phyloP scores from a whole-genome alignment of 2,797 vertebrate genomes.

The Notolabrus celidotus region DNA sequence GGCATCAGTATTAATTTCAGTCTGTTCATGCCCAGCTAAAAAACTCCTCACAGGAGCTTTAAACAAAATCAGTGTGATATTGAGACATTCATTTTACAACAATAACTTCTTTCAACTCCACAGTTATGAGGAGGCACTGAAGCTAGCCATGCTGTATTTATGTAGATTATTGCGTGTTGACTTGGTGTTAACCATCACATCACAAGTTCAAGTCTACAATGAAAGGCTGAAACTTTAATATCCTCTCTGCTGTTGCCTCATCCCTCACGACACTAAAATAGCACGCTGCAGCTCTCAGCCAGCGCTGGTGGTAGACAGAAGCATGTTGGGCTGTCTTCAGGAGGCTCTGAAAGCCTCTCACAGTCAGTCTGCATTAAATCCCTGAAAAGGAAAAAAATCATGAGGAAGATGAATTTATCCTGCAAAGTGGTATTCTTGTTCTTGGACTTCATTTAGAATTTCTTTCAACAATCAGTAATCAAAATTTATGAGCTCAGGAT shows the following conservation, averaged over 20 bases:
- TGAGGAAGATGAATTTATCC: background rate
- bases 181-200: slow-evolving; percentile 16
- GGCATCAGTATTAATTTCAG: no score
- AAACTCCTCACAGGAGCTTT: no score
- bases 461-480: background rate
- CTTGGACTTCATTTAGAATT: background rate
- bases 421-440: background rate
- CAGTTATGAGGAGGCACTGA: background rate
- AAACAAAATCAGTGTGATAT: no score
- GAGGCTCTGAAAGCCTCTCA: slow-evolving; percentile 30
- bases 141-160: background rate
- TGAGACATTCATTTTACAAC: background rate
- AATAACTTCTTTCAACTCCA: background rate
- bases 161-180: background rate
- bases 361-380: slow-evolving; percentile 10
- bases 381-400: background rate
- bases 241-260: slow-evolving; percentile 23
- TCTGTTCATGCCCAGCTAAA: no score
- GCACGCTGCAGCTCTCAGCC: slow-evolving; percentile 24
- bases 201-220: slow-evolving; percentile 11
- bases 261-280: slow-evolving; percentile 35
- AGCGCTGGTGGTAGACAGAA: slow-evolving; percentile 7
- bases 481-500: background rate
- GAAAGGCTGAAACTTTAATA: slow-evolving; percentile 37
- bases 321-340: slow-evolving; percentile 18